Evolutionary conservation across 2,888 invertebrate species (phyloP).

Genomic region (Dryomyza anilis): DNA sequence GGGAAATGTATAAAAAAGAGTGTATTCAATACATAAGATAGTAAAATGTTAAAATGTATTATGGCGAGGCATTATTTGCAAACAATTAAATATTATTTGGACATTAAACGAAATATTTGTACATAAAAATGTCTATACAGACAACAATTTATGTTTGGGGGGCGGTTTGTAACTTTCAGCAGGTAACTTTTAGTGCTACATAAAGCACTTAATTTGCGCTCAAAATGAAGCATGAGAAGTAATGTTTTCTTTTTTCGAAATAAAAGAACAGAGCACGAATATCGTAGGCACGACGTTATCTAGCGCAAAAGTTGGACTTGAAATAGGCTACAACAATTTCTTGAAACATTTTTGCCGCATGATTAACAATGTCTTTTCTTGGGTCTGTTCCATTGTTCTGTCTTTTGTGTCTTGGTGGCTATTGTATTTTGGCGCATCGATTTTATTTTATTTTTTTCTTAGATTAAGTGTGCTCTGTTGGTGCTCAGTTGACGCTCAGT

Average conservation of each 20-base stretch:
- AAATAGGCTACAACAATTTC: neutral
- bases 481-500: neutral
- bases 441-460: neutral
- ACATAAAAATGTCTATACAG: neutral
- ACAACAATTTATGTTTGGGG: neutral
- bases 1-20: neutral
- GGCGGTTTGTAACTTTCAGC: neutral
- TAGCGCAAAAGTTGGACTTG: no score
- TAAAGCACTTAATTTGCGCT: neutral
- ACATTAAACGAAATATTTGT: neutral
- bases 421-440: neutral
- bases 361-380: neutral
- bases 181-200: neutral
- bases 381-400: no score
- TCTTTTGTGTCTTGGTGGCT: neutral
- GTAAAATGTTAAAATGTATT: no score
- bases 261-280: neutral
- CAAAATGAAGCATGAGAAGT: no score
- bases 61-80: neutral
- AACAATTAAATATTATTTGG: conserved; percentile 5
- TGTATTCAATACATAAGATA: neutral
- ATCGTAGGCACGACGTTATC: neutral
- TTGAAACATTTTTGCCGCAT: neutral
- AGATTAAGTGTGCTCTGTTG: neutral
- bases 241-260: neutral